These are phyloP conservation scores for Thaumatotibia leucotreta DNA, from an alignment of 1,140 invertebrate genomes.

Conservation along the genomic window DNA sequence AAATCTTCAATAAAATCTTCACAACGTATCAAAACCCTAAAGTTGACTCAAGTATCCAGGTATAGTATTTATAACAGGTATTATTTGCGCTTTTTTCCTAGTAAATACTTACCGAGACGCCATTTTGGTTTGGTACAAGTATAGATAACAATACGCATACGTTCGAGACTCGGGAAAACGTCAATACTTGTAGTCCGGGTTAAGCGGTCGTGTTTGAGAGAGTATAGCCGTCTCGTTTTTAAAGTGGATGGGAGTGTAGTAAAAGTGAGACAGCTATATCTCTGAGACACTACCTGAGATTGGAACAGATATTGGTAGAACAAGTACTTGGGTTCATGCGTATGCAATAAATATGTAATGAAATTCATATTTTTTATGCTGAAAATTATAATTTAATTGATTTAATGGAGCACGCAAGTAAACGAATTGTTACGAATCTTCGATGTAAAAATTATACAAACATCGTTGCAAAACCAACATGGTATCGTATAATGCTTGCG, in stretches of 20 bases:
- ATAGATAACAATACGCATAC: neutral
- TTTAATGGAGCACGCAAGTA: neutral
- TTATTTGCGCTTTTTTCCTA: neutral
- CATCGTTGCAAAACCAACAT: neutral
- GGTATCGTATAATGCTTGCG: too few relatives aligned
- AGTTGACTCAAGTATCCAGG: neutral
- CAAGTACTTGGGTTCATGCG: neutral
- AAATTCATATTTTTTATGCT: neutral
- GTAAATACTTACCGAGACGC: constrained; percentile 8
- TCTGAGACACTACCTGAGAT: neutral
- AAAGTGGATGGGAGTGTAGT: neutral
- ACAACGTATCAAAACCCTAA: neutral
- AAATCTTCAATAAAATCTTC: neutral
- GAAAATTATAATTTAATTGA: neutral
- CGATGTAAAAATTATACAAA: neutral
- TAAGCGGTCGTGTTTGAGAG: neutral
- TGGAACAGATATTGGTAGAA: neutral
- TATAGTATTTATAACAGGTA: constrained; percentile 4
- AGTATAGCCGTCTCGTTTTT: neutral
- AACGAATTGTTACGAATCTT: neutral
- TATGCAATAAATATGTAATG: neutral
- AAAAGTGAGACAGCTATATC: neutral
- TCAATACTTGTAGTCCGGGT: neutral
- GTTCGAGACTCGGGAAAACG: neutral
- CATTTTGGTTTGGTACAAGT: neutral